Evolutionary conservation across 2,888 invertebrate species (phyloP), one percentile per base, ranked within the genome.

Genomic region (Apodemia mormo): DNA sequence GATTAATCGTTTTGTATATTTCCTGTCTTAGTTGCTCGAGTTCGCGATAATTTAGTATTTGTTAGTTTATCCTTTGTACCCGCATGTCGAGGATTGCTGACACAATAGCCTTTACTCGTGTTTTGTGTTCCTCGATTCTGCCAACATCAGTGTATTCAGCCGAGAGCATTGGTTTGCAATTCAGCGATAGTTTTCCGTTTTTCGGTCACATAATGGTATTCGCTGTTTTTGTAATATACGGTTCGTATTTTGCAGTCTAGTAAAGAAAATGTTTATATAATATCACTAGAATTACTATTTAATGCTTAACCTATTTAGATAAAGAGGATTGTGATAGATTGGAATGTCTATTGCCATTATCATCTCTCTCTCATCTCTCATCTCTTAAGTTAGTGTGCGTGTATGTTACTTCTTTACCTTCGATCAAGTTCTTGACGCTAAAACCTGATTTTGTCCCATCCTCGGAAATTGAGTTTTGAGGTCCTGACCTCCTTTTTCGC

Each of bases 171-270:
- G 61, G 33, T 61, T 61, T 61, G 61, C 83, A 83, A 85, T 86
- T 85, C 84, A 81, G 81, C 82, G 81, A 81, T 81, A 77, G 82
- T 83, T 85, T 85, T 85, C 84, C 84, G 83, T 84, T 87, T 84
- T 85, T 84, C 80, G 14, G 14, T 33, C 61, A 61, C 30, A 61
- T 61, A 14, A 33, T 33, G 7, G 33, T 33, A 37, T 61, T 37
- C n/a, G 12, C n/a, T 33, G 37, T 33, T 61, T 58, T 14, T 61
- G 61, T 61, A 33, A 37, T 33, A 61, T 33, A 61, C 12, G 12
- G 29, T 29, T 58, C 12, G 49, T 49, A 52, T 52, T 52, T 52
- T 52, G 10, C n/a, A 52, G 52, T 52, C 6, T 22, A n/a, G 22
- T 52, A 0, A 52, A 52, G 22, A 52, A n/a, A 52, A 8, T 52